Base-by-base conservation (phyloP, 2,797 vertebrate species). In the Crenuchus spilurus region DNA sequence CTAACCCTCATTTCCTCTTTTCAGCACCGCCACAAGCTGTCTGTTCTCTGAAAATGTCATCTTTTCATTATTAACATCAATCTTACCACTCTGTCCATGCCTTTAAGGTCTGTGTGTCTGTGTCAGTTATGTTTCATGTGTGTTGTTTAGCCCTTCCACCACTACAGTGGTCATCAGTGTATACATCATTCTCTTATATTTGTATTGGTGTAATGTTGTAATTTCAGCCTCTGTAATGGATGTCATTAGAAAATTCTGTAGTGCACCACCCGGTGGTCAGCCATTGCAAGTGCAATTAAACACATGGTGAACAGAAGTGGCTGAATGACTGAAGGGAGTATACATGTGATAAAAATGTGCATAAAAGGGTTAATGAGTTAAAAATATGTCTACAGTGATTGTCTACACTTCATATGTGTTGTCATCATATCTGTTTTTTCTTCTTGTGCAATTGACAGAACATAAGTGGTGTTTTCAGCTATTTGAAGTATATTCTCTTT, bases 1-100 rank as follows among this genome's bases (percentile, higher is more conserved):
- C 75, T 84, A 72, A 84, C 75, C 49, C 14, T 77, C 72, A n/a
- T n/a, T 77, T 77, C 62, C 2, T n/a, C 16, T 22, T 42, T 51
- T n/a, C 57, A 20, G 30, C 13, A 49, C 18, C 24, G 8, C 28
- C 35, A 14, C 35, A 14, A 20, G 46, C 54, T 65, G 28, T 65
- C 54, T 52, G 10, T n/a, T 35, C 24, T 52, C 22, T 37, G 28
- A 48, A 30, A 6, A 13, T 62, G 6, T 31, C 11, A 7, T 26
- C 13, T 13, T 44, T 22, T 9, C 55, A 35, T 13, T 18, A 14
- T 60, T 22, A 18, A 22, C 11, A 2, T 11, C 28, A 20, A 16
- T n/a, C 54, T 73, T 24, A 16, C 6, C 3, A 3, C n/a, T 22
- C 41, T 4, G 2, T 42, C 24, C 7, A 20, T 51, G 22, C 22